Conservation (phyloP, 1,140 invertebrate species). For the Drosophila nebulosa region DNA sequence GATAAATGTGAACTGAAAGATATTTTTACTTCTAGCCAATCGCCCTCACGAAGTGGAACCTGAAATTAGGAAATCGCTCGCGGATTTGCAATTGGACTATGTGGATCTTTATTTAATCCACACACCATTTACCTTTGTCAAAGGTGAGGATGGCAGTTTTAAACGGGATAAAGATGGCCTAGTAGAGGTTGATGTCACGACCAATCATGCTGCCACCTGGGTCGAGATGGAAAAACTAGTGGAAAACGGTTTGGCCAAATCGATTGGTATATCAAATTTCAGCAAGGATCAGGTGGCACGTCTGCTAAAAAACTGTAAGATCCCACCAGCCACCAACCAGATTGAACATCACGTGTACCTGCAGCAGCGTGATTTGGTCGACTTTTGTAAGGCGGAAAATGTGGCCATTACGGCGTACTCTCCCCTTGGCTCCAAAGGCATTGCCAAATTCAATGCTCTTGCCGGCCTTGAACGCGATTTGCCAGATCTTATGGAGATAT, state of each 20-base stretch:
- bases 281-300: constrained; percentile 86
- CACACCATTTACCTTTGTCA: constrained; percentile 85
- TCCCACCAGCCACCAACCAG: constrained; percentile 88
- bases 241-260: constrained; percentile 84
- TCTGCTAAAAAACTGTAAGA: constrained; percentile 84
- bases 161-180: constrained; percentile 83
- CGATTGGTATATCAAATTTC: constrained; percentile 92
- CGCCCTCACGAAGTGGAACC: constrained; percentile 87
- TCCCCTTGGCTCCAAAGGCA: constrained; percentile 88
- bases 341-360: constrained; percentile 92
- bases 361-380: constrained; percentile 88
- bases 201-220: constrained; percentile 88
- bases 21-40: constrained; percentile 81
- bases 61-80: constrained; percentile 87
- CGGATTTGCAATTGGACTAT: constrained; percentile 89
- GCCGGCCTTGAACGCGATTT: constrained; percentile 81
- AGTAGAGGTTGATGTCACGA: constrained; percentile 85
- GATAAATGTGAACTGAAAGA: background rate
- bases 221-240: constrained; percentile 90
- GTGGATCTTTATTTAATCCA: constrained; percentile 93
- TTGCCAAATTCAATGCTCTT: constrained; percentile 81
- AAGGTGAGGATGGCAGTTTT: constrained; percentile 81
- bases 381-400: constrained; percentile 87
- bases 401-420: constrained; percentile 92
- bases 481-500: constrained; percentile 87